Evolutionary conservation across 2,888 invertebrate genomes (phyloP).

Genomic region (Acrocyrtus sp.): DNA sequence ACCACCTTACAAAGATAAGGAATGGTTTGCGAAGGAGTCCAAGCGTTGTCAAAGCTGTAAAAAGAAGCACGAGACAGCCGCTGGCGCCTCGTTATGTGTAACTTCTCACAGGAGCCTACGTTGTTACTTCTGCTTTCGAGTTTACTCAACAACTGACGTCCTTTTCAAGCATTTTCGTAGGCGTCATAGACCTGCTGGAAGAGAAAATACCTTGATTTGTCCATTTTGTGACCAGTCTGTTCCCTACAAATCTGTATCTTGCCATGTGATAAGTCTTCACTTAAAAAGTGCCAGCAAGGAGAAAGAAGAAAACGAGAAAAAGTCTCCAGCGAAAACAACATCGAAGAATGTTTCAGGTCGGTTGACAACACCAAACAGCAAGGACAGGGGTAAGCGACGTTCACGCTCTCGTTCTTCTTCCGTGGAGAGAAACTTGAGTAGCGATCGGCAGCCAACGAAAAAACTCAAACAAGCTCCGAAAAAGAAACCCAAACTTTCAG

Average conservation of each 20-base stretch:
- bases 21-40: constrained; percentile 47
- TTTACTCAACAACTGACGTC: constrained; percentile 54
- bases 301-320: constrained; percentile 8
- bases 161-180: constrained; percentile 54
- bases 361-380: too few relatives aligned
- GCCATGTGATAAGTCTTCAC: constrained; percentile 58
- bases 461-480: not conserved
- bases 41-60: constrained; percentile 39
- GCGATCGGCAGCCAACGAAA: not conserved
- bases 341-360: too few relatives aligned
- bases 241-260: constrained; percentile 59
- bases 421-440: not conserved
- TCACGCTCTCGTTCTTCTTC: too few relatives aligned
- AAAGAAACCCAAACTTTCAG: not conserved
- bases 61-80: constrained; percentile 16
- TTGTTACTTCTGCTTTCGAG: constrained; percentile 60
- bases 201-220: constrained; percentile 53
- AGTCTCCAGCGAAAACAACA: too few relatives aligned
- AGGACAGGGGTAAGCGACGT: too few relatives aligned
- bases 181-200: constrained; percentile 51
- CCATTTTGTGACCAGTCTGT: constrained; percentile 54
- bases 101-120: constrained; percentile 48
- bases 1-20: constrained; percentile 37
- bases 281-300: constrained; percentile 5
- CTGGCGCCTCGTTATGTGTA: constrained; percentile 30